Percentiles rank a stretch among this genome's conserved stretches.
phyloP scores from a whole-genome alignment of 2,888 invertebrate species.

The Meganola albula region DNA sequence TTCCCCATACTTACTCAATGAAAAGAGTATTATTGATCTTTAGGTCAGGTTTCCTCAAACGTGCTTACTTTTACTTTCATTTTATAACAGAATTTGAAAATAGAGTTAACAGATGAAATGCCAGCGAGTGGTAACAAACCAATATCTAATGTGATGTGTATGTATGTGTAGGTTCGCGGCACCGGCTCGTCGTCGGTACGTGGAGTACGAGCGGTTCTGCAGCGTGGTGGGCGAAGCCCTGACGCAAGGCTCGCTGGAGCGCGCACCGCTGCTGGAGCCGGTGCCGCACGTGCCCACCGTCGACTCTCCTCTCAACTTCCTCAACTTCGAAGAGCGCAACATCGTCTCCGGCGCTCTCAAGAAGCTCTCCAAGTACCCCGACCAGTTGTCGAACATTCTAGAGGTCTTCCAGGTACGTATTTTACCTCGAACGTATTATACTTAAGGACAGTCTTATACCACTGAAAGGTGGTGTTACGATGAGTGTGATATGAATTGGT shows the following conservation, averaged over 20 bases:
- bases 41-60: too few species aligned
- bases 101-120: too few species aligned
- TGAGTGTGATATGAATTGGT: too few species aligned
- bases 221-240: constrained; percentile 83
- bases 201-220: constrained; percentile 84
- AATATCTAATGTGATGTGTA: too few species aligned
- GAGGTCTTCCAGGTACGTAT: constrained; percentile 80
- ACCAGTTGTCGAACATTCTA: constrained; percentile 82
- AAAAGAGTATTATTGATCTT: too few species aligned
- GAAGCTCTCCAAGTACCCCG: constrained; percentile 81
- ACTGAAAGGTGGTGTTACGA: too few species aligned
- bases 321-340: constrained; percentile 85
- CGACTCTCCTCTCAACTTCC: constrained; percentile 80
- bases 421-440: too few species aligned
- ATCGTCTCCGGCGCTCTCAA: constrained; percentile 80
- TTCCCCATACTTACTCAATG: too few species aligned
- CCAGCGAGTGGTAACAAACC: too few species aligned
- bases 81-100: too few species aligned
- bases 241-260: constrained; percentile 80
- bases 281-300: constrained; percentile 82
- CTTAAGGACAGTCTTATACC: too few species aligned
- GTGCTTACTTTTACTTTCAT: too few species aligned
- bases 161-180: constrained; percentile 85
- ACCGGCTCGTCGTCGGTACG: constrained; percentile 75
- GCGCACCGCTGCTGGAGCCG: constrained; percentile 82